Percentiles rank a stretch among this genome's conserved stretches.
Evolutionary conservation across 2,888 invertebrate species (phyloP).

Genomic region (Melinaea marsaeus): DNA sequence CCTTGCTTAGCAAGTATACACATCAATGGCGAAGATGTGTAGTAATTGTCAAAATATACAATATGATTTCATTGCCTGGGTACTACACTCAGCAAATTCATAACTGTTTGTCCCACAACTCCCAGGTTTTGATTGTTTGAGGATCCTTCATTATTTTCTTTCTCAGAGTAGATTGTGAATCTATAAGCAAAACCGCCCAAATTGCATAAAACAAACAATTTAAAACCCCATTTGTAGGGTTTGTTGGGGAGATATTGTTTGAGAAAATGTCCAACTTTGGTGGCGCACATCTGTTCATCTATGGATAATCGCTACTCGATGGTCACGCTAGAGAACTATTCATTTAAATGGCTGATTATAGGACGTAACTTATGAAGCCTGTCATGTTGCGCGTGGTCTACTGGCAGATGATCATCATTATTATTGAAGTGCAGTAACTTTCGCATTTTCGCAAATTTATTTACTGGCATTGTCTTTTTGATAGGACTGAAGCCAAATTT

Average conservation of each 20-base stretch:
- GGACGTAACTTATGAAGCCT: no score
- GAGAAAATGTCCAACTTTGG: constrained; percentile 39
- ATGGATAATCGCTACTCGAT: constrained; percentile 40
- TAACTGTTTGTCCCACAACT: constrained; percentile 31
- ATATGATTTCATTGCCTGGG: constrained; percentile 17
- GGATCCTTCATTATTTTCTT: constrained; percentile 16
- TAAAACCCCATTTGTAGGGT: no score
- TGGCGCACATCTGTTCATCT: constrained; percentile 42
- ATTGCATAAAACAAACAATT: constrained; percentile 27
- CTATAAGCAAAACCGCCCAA: constrained; percentile 29
- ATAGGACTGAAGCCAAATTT: constrained; percentile 26
- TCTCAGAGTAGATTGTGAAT: constrained; percentile 35
- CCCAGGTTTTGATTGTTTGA: constrained; percentile 34
- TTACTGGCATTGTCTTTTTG: constrained; percentile 16
- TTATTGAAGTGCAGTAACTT: constrained; percentile 26
- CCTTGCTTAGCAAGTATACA: constrained; percentile 7
- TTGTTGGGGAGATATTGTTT: constrained; percentile 36
- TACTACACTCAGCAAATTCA: constrained; percentile 29
- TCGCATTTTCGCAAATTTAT: constrained; percentile 26
- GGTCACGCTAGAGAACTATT: constrained; percentile 38
- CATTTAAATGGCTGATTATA: constrained; percentile 38
- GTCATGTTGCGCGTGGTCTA: constrained; percentile 12
- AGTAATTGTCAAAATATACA: constrained; percentile 10
- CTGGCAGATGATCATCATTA: constrained; percentile 9
- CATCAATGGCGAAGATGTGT: constrained; percentile 6